phyloP scores from a whole-genome alignment of 2,888 invertebrate species.

The Blastobasis adustella region DNA sequence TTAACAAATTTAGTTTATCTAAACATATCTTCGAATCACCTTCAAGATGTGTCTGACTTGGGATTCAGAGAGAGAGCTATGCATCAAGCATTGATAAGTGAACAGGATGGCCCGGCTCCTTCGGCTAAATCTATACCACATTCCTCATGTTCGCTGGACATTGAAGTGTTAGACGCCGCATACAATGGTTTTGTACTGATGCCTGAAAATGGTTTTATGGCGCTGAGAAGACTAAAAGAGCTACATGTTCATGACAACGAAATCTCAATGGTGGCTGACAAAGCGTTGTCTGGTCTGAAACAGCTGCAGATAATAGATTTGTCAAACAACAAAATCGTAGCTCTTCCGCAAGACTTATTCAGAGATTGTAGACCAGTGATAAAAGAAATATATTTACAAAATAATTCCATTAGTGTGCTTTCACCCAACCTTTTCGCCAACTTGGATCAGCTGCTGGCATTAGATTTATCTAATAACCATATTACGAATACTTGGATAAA shows the following conservation, averaged over 20 bases:
- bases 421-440: constrained; percentile 91
- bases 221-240: constrained; percentile 83
- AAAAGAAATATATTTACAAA: constrained; percentile 92
- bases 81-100: constrained; percentile 79
- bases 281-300: constrained; percentile 86
- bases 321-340: constrained; percentile 92
- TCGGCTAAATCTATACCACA: constrained; percentile 57
- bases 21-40: constrained; percentile 90
- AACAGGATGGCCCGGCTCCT: constrained; percentile 66
- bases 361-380: constrained; percentile 85
- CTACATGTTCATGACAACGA: constrained; percentile 91
- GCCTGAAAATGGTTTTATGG: constrained; percentile 88
- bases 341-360: constrained; percentile 90
- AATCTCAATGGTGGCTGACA: constrained; percentile 90
- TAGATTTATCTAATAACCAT: constrained; percentile 91
- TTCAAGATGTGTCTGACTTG: constrained; percentile 91
- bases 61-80: constrained; percentile 85
- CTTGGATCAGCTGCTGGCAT: constrained; percentile 84
- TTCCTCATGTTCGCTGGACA: constrained; percentile 82
- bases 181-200: constrained; percentile 89
- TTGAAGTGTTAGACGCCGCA: constrained; percentile 88
- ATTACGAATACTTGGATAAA: constrained; percentile 91
- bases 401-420: constrained; percentile 91
- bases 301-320: constrained; percentile 90
- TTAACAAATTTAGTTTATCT: constrained; percentile 85